Evolutionary conservation across 2,113 vertebrate species (phyloP).

Genomic region (Ciconia stormi): DNA sequence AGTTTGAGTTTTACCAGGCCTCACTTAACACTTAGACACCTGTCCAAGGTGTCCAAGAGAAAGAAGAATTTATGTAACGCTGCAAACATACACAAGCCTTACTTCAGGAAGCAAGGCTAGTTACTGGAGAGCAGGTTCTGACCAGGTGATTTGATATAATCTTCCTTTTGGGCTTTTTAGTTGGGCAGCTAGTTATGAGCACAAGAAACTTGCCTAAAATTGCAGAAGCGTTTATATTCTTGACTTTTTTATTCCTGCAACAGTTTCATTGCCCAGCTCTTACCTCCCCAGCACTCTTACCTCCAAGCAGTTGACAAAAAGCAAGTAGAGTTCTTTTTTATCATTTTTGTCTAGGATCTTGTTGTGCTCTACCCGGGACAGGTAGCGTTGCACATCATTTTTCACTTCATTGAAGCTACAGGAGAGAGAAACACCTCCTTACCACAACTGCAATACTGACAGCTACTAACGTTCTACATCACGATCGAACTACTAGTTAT

Average conservation of each 20-base stretch:
- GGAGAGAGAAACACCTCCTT: constrained; percentile 1
- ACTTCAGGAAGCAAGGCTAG: background rate
- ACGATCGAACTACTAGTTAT: background rate
- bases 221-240: background rate
- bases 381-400: constrained; percentile 80
- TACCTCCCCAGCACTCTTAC: constrained; percentile 55
- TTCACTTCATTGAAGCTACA: constrained; percentile 87
- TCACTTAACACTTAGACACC: background rate
- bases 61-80: background rate
- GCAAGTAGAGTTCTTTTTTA: constrained; percentile 85
- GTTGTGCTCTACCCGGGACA: constrained; percentile 78
- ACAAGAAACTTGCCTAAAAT: background rate
- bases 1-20: background rate
- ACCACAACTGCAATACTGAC: background rate
- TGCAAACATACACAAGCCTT: background rate
- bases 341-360: constrained; percentile 76
- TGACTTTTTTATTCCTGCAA: background rate
- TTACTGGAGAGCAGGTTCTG: background rate
- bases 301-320: constrained; percentile 92
- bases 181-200: background rate
- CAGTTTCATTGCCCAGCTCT: background rate
- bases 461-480: background rate
- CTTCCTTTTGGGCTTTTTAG: background rate
- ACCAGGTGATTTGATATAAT: background rate
- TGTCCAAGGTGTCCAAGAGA: background rate